A percentile compares a stretch with the other conserved stretches of the same genome.
phyloP scores from a whole-genome alignment of 2,888 invertebrate species.

The Rhogogaster chlorosoma region DNA sequence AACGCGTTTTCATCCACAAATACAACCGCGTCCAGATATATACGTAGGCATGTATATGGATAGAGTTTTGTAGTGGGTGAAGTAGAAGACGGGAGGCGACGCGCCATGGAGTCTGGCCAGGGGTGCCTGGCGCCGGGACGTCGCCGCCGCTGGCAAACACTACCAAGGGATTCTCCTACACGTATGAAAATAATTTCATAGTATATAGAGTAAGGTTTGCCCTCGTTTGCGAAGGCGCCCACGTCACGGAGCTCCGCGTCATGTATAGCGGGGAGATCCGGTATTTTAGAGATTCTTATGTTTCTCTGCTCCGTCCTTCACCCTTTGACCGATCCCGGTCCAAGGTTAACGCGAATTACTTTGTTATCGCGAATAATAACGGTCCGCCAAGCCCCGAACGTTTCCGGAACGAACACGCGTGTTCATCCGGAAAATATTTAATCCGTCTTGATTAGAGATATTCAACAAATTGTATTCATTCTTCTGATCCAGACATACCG shows the following conservation, averaged over 20 bases:
- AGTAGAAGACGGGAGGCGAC: constrained; percentile 54
- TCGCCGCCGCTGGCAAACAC: constrained; percentile 57
- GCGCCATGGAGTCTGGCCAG: constrained; percentile 55
- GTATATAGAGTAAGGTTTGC: background rate
- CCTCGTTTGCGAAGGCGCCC: constrained; percentile 21
- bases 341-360: constrained; percentile 38
- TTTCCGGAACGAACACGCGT: constrained; percentile 15
- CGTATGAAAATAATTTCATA: constrained; percentile 28
- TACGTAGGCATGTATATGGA: background rate
- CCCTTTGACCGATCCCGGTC: constrained; percentile 19
- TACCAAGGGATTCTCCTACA: constrained; percentile 28
- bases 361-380: constrained; percentile 21
- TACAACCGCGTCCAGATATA: background rate
- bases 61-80: constrained; percentile 57
- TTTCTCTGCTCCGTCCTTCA: constrained; percentile 38
- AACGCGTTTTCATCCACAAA: constrained; percentile 12
- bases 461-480: background rate
- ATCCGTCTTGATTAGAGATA: background rate
- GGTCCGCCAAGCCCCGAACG: background rate
- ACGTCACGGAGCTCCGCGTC: constrained; percentile 35
- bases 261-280: constrained; percentile 29
- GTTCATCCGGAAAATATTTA: background rate
- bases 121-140: constrained; percentile 68
- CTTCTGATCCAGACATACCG: background rate
- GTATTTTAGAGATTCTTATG: constrained; percentile 38